phyloP scores from a whole-genome alignment of 2,797 vertebrate species.

The Mergus octosetaceus region DNA sequence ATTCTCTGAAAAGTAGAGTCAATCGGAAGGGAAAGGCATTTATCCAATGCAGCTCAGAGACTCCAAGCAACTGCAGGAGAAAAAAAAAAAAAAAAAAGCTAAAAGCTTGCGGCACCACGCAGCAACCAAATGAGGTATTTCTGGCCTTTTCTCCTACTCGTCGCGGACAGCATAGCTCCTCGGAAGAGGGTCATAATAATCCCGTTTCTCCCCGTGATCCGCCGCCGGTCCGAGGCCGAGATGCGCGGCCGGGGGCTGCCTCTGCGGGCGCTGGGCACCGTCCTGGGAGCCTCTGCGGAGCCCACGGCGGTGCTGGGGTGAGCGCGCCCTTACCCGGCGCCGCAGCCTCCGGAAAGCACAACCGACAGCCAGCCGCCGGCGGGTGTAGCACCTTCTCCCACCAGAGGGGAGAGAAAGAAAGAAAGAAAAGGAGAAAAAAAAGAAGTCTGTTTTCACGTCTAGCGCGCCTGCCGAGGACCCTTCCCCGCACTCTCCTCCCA shows the following conservation, averaged over 20 bases:
- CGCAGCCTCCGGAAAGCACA: not conserved
- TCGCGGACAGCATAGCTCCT: conserved; percentile 36
- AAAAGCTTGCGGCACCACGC: conserved; percentile 4
- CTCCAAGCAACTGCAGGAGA: not conserved
- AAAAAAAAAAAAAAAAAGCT: not conserved
- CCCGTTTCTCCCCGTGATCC: conserved; percentile 14
- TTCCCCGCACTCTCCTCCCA: conserved; percentile 9
- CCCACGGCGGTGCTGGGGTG: conserved; percentile 61
- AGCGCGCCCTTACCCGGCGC: not conserved
- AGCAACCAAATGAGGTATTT: conserved; percentile 37
- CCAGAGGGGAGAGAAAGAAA: not conserved
- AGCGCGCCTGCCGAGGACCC: not conserved
- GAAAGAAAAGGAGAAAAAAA: not conserved
- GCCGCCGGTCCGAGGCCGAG: conserved; percentile 9
- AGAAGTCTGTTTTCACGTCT: not conserved
- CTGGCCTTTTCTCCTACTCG: conserved; percentile 51
- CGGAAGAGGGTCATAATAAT: conserved; percentile 62
- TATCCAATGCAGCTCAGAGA: conserved; percentile 43
- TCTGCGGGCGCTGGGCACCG: not conserved
- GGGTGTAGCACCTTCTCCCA: conserved; percentile 19
- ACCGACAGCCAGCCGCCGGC: not conserved
- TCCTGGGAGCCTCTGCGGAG: conserved; percentile 67
- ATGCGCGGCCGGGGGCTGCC: not conserved
- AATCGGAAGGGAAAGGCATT: not conserved
- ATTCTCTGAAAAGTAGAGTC: conserved; percentile 51